phyloP scores from a whole-genome alignment of 1,140 invertebrate species.

The Drosophila baimaii region DNA sequence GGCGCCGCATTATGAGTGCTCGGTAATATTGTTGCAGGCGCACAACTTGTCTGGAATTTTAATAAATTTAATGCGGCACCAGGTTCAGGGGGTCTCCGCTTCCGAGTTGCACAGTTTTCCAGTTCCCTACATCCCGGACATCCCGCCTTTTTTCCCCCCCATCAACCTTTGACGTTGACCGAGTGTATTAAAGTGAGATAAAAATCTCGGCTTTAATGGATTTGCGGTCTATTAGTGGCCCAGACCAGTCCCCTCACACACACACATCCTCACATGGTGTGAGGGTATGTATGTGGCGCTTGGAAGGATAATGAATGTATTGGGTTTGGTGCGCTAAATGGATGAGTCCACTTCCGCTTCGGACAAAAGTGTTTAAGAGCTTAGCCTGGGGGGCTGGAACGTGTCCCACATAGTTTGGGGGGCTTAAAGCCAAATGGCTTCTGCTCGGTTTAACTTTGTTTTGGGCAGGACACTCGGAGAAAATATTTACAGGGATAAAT shows the following conservation, averaged over 20 bases:
- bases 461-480: conserved; percentile 27
- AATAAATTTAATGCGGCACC: conserved; percentile 76
- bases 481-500: background rate
- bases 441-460: conserved; percentile 49
- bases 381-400: conserved; percentile 21
- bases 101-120: background rate
- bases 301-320: conserved; percentile 74
- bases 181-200: conserved; percentile 82
- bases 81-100: conserved; percentile 6
- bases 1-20: conserved; percentile 77
- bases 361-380: conserved; percentile 62
- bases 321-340: conserved; percentile 69
- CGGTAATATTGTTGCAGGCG: conserved; percentile 79
- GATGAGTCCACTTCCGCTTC: conserved; percentile 71
- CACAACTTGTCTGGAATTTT: conserved; percentile 79
- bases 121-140: background rate
- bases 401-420: conserved; percentile 35
- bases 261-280: conserved; percentile 16
- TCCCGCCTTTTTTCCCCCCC: conserved; percentile 10
- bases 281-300: conserved; percentile 13
- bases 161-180: conserved; percentile 78
- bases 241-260: conserved; percentile 29
- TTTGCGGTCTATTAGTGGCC: conserved; percentile 80
- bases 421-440: conserved; percentile 46
- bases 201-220: conserved; percentile 82